Conservation (phyloP, 2,113 vertebrate species). For the Anhinga anhinga region DNA sequence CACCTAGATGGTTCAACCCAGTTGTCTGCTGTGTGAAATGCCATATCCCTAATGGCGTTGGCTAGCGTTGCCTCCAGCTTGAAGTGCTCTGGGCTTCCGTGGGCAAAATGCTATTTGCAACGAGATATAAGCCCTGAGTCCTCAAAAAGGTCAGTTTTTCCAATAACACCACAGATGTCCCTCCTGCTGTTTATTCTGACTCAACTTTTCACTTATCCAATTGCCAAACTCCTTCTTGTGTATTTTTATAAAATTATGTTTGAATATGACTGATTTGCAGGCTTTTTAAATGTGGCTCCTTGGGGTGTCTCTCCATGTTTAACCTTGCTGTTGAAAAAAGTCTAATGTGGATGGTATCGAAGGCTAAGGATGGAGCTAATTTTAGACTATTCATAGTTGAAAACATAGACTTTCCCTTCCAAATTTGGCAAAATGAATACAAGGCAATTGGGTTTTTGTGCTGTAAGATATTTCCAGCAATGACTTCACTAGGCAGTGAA, state of each 20-base stretch:
- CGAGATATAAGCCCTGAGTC: background rate
- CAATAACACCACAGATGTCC: background rate
- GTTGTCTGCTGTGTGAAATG: background rate
- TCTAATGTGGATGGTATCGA: background rate
- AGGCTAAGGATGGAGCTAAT: background rate
- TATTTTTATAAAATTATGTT: background rate
- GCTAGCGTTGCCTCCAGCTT: rapidly evolving
- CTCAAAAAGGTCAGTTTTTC: background rate
- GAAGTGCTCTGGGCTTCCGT: background rate
- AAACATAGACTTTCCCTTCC: background rate
- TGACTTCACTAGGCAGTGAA: background rate
- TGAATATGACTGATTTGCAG: background rate
- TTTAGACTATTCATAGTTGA: background rate
- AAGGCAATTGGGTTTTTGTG: background rate
- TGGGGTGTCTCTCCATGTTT: background rate
- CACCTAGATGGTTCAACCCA: background rate
- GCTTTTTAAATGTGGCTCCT: background rate
- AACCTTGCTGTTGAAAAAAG: background rate
- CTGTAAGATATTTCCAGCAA: background rate
- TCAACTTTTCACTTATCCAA: background rate
- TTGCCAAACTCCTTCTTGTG: background rate
- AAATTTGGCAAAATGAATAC: background rate
- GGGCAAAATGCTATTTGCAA: background rate
- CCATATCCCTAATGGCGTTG: background rate
- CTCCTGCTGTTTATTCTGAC: background rate